A percentile compares a stretch with the other conserved stretches of the same genome.
Conservation (phyloP, 2,888 invertebrate genomes). For the Lasioglossum figueresi region DNA sequence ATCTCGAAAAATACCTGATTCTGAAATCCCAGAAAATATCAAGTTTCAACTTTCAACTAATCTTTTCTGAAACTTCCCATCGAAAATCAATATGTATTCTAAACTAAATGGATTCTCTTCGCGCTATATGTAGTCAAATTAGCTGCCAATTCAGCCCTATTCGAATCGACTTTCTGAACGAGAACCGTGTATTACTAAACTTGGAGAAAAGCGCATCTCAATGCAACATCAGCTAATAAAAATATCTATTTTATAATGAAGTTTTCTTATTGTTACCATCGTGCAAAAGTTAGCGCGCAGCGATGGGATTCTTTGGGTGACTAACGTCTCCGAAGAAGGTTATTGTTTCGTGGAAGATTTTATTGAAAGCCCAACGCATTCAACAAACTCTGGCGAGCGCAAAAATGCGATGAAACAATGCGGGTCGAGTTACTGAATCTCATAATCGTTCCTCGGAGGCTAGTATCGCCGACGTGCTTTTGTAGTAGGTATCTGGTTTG, state of each 20-base stretch:
- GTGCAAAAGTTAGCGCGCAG: neutral
- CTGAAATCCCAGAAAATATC: neutral
- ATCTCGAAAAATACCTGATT: neutral
- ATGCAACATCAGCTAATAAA: neutral
- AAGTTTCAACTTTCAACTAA: neutral
- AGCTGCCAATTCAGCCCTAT: neutral
- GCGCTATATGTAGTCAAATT: neutral
- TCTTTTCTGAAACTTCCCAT: neutral
- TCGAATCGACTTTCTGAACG: neutral
- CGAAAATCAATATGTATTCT: neutral
- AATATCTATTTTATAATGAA: neutral
- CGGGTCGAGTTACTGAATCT: slow-evolving; percentile 17
- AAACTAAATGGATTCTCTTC: neutral
- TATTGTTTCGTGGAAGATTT: slow-evolving; percentile 21
- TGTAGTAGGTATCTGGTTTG: neutral
- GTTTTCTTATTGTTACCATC: neutral
- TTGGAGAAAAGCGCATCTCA: neutral
- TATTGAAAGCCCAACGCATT: slow-evolving; percentile 9
- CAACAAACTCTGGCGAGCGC: neutral
- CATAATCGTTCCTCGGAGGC: slow-evolving; percentile 15
- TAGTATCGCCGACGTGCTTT: slow-evolving; percentile 4
- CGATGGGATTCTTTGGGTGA: neutral
- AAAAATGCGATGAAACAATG: slow-evolving; percentile 34
- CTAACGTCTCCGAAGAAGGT: slow-evolving; percentile 15
- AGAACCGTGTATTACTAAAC: neutral